Percentiles rank a stretch among this genome's conserved stretches.
Evolutionary conservation across 2,113 vertebrate species (phyloP).

Genomic region (Acrocephalus kingi): DNA sequence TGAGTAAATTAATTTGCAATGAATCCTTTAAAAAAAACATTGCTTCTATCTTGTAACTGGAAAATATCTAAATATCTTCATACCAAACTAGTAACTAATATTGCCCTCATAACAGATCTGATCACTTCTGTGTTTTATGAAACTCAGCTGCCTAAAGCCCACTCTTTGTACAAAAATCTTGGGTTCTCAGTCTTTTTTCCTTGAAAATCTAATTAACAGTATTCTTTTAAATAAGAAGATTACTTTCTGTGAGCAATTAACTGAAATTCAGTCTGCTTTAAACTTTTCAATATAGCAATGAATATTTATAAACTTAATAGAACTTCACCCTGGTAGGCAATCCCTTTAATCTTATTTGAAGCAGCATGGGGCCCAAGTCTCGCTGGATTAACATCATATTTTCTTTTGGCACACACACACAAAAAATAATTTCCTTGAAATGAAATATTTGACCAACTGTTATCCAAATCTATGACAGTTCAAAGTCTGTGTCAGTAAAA

Average conservation of each 20-base stretch:
- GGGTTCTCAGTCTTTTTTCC: neutral
- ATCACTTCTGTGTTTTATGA: neutral
- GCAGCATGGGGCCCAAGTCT: constrained; percentile 26
- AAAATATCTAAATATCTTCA: neutral
- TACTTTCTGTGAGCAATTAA: constrained; percentile 60
- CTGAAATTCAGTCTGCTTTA: constrained; percentile 62
- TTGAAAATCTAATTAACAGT: constrained; percentile 63
- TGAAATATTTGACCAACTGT: constrained; percentile 48
- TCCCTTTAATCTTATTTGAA: constrained; percentile 72
- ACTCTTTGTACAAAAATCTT: constrained; percentile 21
- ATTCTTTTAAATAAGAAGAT: constrained; percentile 64
- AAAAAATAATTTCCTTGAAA: constrained; percentile 51
- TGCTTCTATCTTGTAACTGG: neutral
- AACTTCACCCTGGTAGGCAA: constrained; percentile 47
- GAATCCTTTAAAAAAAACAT: neutral
- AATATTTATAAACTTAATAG: constrained; percentile 67
- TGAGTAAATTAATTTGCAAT: neutral
- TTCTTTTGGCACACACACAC: neutral
- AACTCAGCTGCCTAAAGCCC: neutral
- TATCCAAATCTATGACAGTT: constrained; percentile 34
- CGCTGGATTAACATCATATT: constrained; percentile 57
- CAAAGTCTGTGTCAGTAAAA: neutral
- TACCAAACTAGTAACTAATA: neutral
- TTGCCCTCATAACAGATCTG: constrained; percentile 13
- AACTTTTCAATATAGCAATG: constrained; percentile 60